Evolutionary conservation across 2,113 vertebrate species (phyloP), one percentile per base, ranked within the genome.

Genomic region (Synodontis membranacea): DNA sequence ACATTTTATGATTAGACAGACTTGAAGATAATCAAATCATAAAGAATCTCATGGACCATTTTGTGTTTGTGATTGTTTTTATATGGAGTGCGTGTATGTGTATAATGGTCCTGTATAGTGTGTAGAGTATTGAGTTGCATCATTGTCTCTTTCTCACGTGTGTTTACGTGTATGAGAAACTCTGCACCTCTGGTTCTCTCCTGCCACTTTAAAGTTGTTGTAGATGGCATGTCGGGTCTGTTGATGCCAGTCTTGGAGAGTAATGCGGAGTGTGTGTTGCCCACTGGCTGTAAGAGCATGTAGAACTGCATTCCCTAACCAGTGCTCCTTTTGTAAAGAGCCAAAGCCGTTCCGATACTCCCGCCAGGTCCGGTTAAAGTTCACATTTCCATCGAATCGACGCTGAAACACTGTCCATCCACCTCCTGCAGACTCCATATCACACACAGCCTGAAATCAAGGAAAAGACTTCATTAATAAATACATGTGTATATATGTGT

Each of bases 331-430:
- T 87, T 93, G 94, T 0, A 91, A 91, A 84, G 91, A 91, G 28
- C 96, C 95, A 86, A 96, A 96, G 74, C 96, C 96, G 19, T 95
- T 93, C 23, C 89, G 90, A 89, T 96, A 96, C 88, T 96, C 95
- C 75, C 93, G 92, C 95, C 95, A 96, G 5, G 94, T 96, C 79
- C 93, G 91, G 93, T 95, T 96, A 89, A 96, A 96, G 88, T 95
- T 93, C 87, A 94, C 84, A 4, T 92, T 89, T 84, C 96, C 96
- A 46, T 96, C 94, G 84, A 91, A 92, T 12, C 94, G 91, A 54
- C 85, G 92, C 92, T 96, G 96, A 89, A 96, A 93, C 81, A 96
- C 92, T 0, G 95, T 96, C 95, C 96, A 96, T 0, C 96, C 95
- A 1, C 95, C 95, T 2, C 94, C 94, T 4, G 92, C 93, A 2